A percentile compares a stretch with the other conserved stretches of the same genome.
These are phyloP conservation scores for Latrodectus geometricus DNA, from an alignment of 1,140 invertebrate genomes.

Conservation along the genomic window DNA sequence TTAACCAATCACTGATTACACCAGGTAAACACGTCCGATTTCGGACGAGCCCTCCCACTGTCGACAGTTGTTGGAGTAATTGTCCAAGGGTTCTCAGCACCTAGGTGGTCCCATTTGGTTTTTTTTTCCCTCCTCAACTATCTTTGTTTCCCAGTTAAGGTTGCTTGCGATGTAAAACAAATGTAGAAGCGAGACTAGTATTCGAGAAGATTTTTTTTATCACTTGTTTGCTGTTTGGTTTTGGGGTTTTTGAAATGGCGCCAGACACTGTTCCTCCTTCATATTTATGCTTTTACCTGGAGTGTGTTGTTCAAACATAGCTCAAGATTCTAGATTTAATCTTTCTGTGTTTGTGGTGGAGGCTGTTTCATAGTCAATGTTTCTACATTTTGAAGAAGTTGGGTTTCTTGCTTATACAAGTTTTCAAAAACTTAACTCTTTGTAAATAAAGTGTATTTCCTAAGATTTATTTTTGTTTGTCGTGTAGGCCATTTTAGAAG, in stretches of 20 bases:
- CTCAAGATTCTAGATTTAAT: conserved; percentile 46
- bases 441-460: no score
- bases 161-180: conserved; percentile 51
- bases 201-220: conserved; percentile 31
- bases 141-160: conserved; percentile 50
- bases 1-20: neutral
- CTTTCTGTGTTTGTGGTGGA: conserved; percentile 13
- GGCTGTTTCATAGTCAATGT: conserved; percentile 16
- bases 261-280: conserved; percentile 43
- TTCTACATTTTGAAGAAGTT: neutral
- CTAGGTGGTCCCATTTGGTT: conserved; percentile 36
- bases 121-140: neutral
- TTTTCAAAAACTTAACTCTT: neutral
- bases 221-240: conserved; percentile 52
- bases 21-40: conserved; percentile 56
- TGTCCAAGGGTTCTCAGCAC: conserved; percentile 35
- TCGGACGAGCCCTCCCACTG: conserved; percentile 40
- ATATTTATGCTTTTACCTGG: conserved; percentile 53
- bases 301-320: conserved; percentile 53
- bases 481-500: no score
- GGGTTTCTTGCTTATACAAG: neutral
- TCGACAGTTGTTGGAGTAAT: conserved; percentile 59
- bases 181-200: conserved; percentile 18
- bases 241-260: conserved; percentile 16
- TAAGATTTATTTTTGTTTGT: no score